Evolutionary conservation across 2,888 invertebrate genomes (phyloP).

Genomic region (Omphaloscelis lunosa): DNA sequence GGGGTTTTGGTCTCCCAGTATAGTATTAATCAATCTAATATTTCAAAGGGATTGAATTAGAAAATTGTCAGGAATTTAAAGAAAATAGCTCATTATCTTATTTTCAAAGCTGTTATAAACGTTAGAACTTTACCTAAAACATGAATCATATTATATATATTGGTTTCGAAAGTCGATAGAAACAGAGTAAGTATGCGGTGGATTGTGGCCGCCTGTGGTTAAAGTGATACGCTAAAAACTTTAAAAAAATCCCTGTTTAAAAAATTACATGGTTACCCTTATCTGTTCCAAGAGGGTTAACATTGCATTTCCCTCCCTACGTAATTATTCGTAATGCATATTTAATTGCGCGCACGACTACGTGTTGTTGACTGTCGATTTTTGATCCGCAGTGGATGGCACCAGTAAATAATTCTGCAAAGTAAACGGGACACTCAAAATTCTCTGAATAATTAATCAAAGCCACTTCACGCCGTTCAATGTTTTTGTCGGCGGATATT

Average conservation of each 20-base stretch:
- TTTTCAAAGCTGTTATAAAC: slow-evolving; percentile 12
- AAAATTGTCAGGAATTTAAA: not conserved
- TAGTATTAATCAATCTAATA: not conserved
- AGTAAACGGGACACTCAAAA: slow-evolving; percentile 21
- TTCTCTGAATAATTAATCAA: slow-evolving; percentile 45
- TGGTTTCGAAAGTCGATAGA: slow-evolving; percentile 72
- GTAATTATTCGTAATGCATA: slow-evolving; percentile 51
- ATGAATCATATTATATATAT: slow-evolving; percentile 62
- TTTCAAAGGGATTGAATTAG: not conserved
- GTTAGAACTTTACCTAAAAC: slow-evolving; percentile 16
- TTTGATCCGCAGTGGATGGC: slow-evolving; percentile 29
- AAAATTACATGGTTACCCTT: slow-evolving; percentile 2
- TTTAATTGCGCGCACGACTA: slow-evolving; percentile 35
- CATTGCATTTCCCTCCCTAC: slow-evolving; percentile 6
- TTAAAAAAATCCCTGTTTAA: not conserved
- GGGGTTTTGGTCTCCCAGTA: not conserved
- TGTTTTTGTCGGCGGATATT: slow-evolving; percentile 41
- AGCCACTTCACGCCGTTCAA: slow-evolving; percentile 26
- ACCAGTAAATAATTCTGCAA: slow-evolving; percentile 44
- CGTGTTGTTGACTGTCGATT: slow-evolving; percentile 16
- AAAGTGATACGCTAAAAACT: slow-evolving; percentile 8
- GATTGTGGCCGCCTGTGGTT: slow-evolving; percentile 45
- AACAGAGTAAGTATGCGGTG: slow-evolving; percentile 20
- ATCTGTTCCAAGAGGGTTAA: slow-evolving; percentile 10
- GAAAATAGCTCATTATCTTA: slow-evolving; percentile 4